Base-by-base conservation (phyloP, 2,888 invertebrate species). In the Hirudinaria manillensis region DNA sequence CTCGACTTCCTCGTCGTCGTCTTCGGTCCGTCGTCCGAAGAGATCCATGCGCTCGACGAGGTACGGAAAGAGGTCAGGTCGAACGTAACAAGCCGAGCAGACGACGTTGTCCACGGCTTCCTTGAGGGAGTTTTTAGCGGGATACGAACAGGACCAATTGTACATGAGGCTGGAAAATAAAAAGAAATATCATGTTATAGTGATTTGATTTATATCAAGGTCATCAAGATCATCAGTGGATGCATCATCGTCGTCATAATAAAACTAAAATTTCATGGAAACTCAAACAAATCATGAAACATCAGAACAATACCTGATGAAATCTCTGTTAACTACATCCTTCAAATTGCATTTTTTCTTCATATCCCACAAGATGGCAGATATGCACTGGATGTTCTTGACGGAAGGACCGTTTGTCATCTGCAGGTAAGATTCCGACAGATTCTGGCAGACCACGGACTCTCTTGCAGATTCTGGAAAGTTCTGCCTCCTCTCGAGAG, bases 31-130 rank as follows among this genome's bases (percentile, higher is more conserved):
- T 10, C 10, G 61, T 7, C 24, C 10, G 2, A 88, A 88, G 36
- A 84, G 80, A 72, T 90, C 90, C 85, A 93, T 89, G 83, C 90
- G 89, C 82, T 90, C 89, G 76, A 94, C 85, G 45, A 94, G 84
- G 79, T 89, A 87, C 68, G 89, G 90, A 82, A 93, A 94, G 74
- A 92, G 87, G 78, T 90, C 90, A 0, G 93, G 91, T 80, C 90
- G 89, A 45, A 93, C 91, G 84, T 91, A 92, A 85, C 93, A 94
- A 82, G 93, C 88, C 4, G 93, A 91, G 84, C 94, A 94, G 71
- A 94, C 85, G 75, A 93, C 89, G 81, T 91, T 90, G 85, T 94
- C 93, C n/a, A 94, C 89, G 0, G 93, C 89, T 81, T 90, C 90
- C 86, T 94, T 94, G 72, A 94, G 87, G 45, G 82, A 79, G 27